These are phyloP conservation scores for Peribatodes rhomboidaria DNA, from an alignment of 2,888 invertebrate genomes.

Conservation along the genomic window DNA sequence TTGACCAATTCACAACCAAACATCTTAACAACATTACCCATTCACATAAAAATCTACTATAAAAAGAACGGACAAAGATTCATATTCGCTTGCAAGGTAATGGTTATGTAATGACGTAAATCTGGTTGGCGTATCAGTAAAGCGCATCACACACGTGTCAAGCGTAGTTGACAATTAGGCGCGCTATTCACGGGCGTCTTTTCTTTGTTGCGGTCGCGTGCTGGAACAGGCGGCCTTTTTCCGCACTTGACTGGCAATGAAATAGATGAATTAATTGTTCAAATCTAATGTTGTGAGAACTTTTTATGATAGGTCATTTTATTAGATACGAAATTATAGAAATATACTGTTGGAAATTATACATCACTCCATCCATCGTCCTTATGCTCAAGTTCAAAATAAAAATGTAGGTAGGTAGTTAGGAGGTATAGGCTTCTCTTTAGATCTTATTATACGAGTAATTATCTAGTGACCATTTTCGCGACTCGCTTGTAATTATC, in stretches of 20 bases:
- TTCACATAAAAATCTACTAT: constrained; percentile 29
- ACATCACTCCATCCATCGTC: no score
- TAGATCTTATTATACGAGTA: no score
- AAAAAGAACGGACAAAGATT: rapidly evolving
- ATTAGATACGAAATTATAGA: not conserved
- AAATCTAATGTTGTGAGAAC: constrained; percentile 57
- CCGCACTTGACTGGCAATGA: constrained; percentile 68
- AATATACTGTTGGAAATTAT: no score
- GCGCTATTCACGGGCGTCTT: constrained; percentile 68
- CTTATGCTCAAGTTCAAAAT: no score
- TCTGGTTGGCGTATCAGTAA: constrained; percentile 49
- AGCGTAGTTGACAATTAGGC: constrained; percentile 77
- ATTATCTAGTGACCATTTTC: no score
- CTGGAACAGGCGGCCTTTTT: constrained; percentile 48
- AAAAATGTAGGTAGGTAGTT: no score
- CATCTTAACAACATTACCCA: constrained; percentile 11
- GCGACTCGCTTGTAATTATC: no score
- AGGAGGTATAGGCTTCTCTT: no score
- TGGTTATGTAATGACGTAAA: not conserved
- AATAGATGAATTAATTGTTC: constrained; percentile 75
- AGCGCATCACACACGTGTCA: constrained; percentile 64
- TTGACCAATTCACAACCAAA: constrained; percentile 20
- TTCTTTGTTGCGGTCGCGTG: constrained; percentile 48
- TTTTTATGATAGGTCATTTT: not conserved
- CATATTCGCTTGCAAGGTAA: not conserved